Conservation (phyloP, 1,140 invertebrate genomes). For the Bradysia coprophila region DNA sequence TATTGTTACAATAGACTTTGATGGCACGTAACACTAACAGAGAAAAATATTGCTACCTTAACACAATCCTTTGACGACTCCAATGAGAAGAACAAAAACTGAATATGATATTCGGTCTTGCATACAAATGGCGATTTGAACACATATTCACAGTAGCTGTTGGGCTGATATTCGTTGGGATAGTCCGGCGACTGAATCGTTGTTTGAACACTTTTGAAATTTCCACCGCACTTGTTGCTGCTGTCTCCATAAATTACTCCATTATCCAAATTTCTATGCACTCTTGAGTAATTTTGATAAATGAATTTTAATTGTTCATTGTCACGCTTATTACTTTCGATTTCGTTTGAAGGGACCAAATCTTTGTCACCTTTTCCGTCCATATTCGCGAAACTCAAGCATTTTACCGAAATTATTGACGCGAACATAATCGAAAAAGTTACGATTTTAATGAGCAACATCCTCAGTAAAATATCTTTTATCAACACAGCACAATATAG, state of each 20-base stretch:
- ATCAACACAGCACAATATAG: no score
- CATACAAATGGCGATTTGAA: constrained; percentile 28
- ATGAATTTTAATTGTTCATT: background rate
- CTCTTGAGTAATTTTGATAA: background rate
- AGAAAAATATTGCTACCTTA: no score
- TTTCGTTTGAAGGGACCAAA: background rate
- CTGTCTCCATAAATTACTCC: background rate
- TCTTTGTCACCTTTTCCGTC: background rate
- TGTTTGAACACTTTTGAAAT: constrained; percentile 18
- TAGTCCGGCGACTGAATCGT: constrained; percentile 28
- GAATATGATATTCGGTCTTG: constrained; percentile 29
- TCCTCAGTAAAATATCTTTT: no score
- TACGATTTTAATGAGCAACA: no score
- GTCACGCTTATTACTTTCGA: background rate
- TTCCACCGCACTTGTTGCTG: constrained; percentile 7
- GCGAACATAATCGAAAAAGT: background rate
- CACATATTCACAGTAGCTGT: constrained; percentile 27
- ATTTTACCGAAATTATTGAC: background rate
- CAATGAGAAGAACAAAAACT: constrained; percentile 33
- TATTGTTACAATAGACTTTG: no score
- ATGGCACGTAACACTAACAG: no score
- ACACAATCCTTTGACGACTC: constrained; percentile 25
- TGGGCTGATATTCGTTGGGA: constrained; percentile 25
- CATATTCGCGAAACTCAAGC: background rate
- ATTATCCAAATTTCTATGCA: background rate